Percentiles rank a stretch among this genome's conserved stretches.
phyloP scores from a whole-genome alignment of 1,140 invertebrate species.

The Heliconius melpomene region DNA sequence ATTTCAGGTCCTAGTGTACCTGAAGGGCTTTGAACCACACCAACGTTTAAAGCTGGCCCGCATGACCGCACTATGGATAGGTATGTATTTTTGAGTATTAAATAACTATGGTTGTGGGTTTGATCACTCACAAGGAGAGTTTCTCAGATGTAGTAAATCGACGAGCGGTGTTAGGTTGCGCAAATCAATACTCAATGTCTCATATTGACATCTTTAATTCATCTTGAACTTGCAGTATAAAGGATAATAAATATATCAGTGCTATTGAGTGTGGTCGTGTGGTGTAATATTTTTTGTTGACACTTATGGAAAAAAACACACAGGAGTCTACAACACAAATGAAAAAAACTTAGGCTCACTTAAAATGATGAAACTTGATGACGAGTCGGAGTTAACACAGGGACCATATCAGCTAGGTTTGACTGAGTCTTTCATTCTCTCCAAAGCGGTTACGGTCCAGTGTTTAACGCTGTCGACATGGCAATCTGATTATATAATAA shows the following conservation, averaged over 20 bases:
- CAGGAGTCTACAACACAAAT: no score
- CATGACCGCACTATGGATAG: conserved; percentile 95
- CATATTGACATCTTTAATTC: no score
- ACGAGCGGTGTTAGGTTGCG: no score
- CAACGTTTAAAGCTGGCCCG: conserved; percentile 95
- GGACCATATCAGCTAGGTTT: conserved; percentile 37
- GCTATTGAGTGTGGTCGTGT: no score
- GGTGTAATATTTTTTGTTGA: no score
- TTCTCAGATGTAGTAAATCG: no score
- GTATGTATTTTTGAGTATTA: conserved; percentile 58
- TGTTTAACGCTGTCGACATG: conserved; percentile 59
- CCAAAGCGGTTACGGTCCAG: conserved; percentile 34
- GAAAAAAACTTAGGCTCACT: not conserved
- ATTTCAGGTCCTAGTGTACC: conserved; percentile 90
- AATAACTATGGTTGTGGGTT: no score
- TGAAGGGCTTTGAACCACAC: conserved; percentile 94
- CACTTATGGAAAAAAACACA: no score
- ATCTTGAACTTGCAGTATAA: no score
- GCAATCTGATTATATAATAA: conserved; percentile 59
- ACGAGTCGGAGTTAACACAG: conserved; percentile 64
- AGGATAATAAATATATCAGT: no score
- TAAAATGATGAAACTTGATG: conserved; percentile 74
- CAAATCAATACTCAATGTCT: no score
- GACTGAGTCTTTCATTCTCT: conserved; percentile 59
- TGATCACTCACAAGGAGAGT: no score